A percentile compares a stretch with the other conserved stretches of the same genome.
Conservation (phyloP, 2,113 vertebrate species). For the Grallaria varia region DNA sequence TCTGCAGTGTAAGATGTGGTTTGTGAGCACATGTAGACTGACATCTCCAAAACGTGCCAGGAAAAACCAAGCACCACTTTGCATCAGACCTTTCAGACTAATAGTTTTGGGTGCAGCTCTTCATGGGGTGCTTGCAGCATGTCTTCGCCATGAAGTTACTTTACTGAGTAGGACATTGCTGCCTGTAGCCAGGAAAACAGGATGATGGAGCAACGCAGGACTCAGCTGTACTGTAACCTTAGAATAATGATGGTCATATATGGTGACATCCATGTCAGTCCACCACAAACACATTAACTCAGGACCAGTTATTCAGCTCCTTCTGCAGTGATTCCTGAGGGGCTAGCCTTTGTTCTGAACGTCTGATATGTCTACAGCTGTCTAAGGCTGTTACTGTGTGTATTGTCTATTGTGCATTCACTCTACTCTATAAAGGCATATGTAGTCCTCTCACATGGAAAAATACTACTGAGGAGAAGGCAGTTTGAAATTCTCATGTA, state of each 20-base stretch:
- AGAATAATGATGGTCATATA: not conserved
- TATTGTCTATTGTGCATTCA: not conserved
- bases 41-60: not conserved
- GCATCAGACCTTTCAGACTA: not conserved
- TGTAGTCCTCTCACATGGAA: not conserved
- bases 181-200: not conserved
- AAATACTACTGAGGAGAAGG: not conserved
- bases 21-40: not conserved
- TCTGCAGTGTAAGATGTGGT: not conserved
- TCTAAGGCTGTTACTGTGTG: not conserved
- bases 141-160: not conserved
- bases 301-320: not conserved
- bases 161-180: not conserved
- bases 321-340: not conserved
- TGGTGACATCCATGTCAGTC: not conserved
- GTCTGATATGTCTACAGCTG: not conserved
- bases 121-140: not conserved
- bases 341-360: not conserved
- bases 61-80: not conserved
- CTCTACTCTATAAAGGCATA: not conserved
- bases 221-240: not conserved
- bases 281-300: not conserved
- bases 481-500: conserved; percentile 28
- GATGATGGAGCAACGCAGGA: not conserved
- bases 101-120: not conserved